Percentiles rank a stretch among this genome's conserved stretches.
Evolutionary conservation across 2,113 vertebrate genomes (phyloP).

Genomic region (Poeciliopsis prolifica): DNA sequence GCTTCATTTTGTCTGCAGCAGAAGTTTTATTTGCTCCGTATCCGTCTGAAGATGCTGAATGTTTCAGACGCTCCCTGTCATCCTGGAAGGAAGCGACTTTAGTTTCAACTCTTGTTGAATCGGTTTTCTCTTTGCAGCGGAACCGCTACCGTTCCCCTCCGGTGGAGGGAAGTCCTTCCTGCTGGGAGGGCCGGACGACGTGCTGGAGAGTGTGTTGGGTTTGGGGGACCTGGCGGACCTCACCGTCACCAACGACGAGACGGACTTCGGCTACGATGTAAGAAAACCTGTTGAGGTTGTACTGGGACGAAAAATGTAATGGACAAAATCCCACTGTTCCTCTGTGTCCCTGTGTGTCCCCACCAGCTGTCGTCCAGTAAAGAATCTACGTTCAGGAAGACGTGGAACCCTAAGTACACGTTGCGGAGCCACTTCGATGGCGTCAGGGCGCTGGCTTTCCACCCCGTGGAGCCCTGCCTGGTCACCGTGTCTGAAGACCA

Average conservation of each 20-base stretch:
- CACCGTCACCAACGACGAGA: conserved; percentile 95
- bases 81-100: too few species aligned
- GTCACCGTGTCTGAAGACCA: conserved; percentile 99
- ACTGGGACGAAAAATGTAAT: not conserved
- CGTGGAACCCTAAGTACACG: conserved; percentile 98
- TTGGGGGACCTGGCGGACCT: conserved; percentile 98
- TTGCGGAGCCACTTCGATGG: conserved; percentile 98
- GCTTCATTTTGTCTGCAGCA: too few species aligned
- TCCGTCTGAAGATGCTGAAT: too few species aligned
- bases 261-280: conserved; percentile 98
- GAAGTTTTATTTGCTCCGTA: too few species aligned
- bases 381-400: conserved; percentile 97
- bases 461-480: conserved; percentile 96
- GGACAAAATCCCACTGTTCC: accelerated
- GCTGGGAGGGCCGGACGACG: conserved; percentile 91
- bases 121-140: conserved; percentile 58
- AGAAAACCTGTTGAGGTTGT: conserved; percentile 21
- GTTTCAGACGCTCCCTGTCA: too few species aligned
- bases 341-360: accelerated
- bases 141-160: conserved; percentile 93
- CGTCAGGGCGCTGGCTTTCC: conserved; percentile 94
- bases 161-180: conserved; percentile 97
- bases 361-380: conserved; percentile 92
- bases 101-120: too few species aligned
- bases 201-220: conserved; percentile 95